Evolutionary conservation across 1,140 invertebrate genomes (phyloP), one percentile per base, ranked within the genome.

Genomic region (Pseudobourletiella spinata): DNA sequence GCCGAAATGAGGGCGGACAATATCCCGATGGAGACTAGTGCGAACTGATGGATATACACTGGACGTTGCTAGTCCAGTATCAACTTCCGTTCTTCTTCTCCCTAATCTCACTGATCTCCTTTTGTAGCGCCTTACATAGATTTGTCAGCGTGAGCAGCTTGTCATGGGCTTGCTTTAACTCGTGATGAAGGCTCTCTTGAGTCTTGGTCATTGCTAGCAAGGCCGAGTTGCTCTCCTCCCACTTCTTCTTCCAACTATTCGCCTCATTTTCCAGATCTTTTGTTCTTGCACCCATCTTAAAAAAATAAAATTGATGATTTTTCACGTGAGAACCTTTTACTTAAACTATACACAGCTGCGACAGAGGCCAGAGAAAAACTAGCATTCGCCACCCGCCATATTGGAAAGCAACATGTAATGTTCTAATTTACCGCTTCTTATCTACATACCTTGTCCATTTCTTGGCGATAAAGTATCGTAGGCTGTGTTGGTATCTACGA

Each of bases 391-490:
- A 14, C 35, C 11, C 11, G 14, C 35, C 18, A 14, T 42, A 42
- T 42, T 14, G 18, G 11, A 14, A 42, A 14, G 35, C 11, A 42
- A 42, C 35, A n/a, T n/a, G n/a, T n/a, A n/a, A n/a, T n/a, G n/a
- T n/a, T n/a, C n/a, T n/a, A n/a, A n/a, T n/a, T n/a, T n/a, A n/a
- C n/a, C n/a, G n/a, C n/a, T n/a, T n/a, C n/a, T n/a, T n/a, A n/a
- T n/a, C n/a, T n/a, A n/a, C 20, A 42, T 51, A 69, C 67, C 60
- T 65, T 65, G 16, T 65, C 65, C 68, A 67, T 70, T 50, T 67
- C 65, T n/a, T 52, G 59, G 25, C 61, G 61, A 30, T n/a, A 70
- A 70, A 1, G 18, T 29, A 26, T 55, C 60, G 25, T 70, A 70
- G 0, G 63, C 62, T 16, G 25, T 25, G 52, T 70, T 70, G 15